Evolutionary conservation across 1,140 invertebrate species (phyloP).

Genomic region (Drosophila ambigua): DNA sequence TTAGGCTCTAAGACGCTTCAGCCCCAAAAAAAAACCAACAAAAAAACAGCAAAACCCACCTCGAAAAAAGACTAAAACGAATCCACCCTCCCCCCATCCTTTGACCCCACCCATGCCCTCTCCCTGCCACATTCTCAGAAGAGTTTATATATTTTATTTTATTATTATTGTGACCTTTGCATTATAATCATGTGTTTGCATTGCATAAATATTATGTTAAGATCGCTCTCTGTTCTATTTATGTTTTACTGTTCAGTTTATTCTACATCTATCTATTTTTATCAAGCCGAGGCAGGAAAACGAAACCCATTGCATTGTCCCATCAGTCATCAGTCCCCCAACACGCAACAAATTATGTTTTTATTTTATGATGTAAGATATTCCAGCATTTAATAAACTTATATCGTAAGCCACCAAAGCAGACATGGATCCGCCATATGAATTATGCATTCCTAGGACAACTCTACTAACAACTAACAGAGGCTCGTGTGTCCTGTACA

Average conservation of each 20-base stretch:
- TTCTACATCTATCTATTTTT: slow-evolving; percentile 4
- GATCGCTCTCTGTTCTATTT: slow-evolving; percentile 21
- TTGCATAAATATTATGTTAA: slow-evolving; percentile 41
- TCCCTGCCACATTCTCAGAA: slow-evolving; percentile 1
- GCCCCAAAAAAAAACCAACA: background rate
- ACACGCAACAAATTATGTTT: slow-evolving; percentile 20
- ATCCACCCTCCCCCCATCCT: no score
- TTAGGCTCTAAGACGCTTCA: slow-evolving; percentile 41
- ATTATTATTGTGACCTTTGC: slow-evolving; percentile 45
- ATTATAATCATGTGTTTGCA: slow-evolving; percentile 41
- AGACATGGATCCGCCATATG: slow-evolving; percentile 26
- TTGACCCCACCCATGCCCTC: slow-evolving; percentile 1
- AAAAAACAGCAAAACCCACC: slow-evolving; percentile 1
- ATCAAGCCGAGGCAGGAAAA: slow-evolving; percentile 14
- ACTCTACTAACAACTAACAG: slow-evolving; percentile 34
- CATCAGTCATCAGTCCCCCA: background rate
- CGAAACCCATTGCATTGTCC: background rate
- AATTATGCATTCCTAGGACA: slow-evolving; percentile 43
- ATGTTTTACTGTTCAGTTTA: slow-evolving; percentile 41
- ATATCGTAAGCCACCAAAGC: slow-evolving; percentile 38
- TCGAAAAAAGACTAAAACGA: no score
- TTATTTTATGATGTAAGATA: slow-evolving; percentile 49
- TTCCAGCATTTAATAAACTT: slow-evolving; percentile 52
- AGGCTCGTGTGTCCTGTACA: slow-evolving; percentile 59
- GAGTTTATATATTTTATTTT: slow-evolving; percentile 14